Conservation (phyloP, 2,113 vertebrate genomes). For the Martes martes region DNA sequence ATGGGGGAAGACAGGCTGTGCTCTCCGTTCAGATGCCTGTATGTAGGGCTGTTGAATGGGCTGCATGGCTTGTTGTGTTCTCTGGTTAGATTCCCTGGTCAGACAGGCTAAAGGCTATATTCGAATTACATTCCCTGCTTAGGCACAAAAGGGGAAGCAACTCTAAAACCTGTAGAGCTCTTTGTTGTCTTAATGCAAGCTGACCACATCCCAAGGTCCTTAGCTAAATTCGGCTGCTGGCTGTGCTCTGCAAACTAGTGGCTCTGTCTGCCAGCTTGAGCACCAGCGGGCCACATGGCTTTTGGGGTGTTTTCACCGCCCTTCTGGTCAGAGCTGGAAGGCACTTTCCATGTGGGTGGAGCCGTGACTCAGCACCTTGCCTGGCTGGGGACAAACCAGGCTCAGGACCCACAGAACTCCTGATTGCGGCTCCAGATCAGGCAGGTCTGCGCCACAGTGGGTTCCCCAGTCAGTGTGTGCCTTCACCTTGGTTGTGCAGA, state of each 20-base stretch:
- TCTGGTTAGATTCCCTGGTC: neutral
- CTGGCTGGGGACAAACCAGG: neutral
- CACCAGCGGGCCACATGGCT: neutral
- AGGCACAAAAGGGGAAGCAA: neutral
- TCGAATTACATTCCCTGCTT: neutral
- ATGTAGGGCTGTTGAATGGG: neutral
- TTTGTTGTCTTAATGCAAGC: neutral
- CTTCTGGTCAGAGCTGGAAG: neutral
- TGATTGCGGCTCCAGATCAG: neutral
- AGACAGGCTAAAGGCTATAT: neutral
- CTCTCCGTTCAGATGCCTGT: neutral
- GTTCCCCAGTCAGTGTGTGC: neutral
- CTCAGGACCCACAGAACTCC: neutral
- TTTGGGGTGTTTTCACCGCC: neutral
- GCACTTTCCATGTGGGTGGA: neutral
- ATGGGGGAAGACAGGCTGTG: neutral
- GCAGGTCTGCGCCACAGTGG: neutral
- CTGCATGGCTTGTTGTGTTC: neutral
- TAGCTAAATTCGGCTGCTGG: neutral
- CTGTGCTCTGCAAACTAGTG: neutral
- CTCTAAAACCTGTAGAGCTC: neutral
- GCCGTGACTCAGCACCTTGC: neutral
- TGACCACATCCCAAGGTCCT: neutral
- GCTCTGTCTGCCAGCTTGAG: neutral
- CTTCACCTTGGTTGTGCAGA: neutral